Evolutionary conservation across 2,113 vertebrate genomes (phyloP), one percentile per base, ranked within the genome.

Genomic region (Mormyrus iriodes): DNA sequence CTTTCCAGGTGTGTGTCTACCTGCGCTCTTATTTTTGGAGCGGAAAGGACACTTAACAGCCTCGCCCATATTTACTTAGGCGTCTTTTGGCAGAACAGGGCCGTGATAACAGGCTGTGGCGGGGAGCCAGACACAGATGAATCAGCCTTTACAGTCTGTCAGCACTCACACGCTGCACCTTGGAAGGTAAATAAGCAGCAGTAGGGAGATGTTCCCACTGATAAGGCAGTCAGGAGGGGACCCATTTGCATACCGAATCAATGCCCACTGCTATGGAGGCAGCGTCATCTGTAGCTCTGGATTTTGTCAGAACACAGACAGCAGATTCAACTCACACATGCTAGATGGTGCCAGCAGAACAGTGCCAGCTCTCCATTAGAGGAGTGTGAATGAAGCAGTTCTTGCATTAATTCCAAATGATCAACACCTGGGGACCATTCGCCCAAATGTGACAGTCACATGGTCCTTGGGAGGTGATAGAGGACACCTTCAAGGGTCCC

Each of bases 121-220:
- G 21, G 85, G 91, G 90, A 83, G 89, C 55, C 88, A 79, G 82
- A 91, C 89, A 84, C 52, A 91, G 88, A 90, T 94, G 93, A 94
- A 94, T 94, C 92, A 93, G 89, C 49, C 86, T 90, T 87, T 90
- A 88, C 89, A 91, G 88, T 84, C 91, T 93, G 90, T 91, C 91
- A 91, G 88, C 89, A 91, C 86, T 91, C 91, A 92, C 89, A 90
- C 88, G 76, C 89, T 89, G 87, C 27, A 24, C 91, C 90, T 93
- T 94, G 93, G 92, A 94, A 91, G 91, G 93, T 90, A 93, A 94
- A 92, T 92, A 94, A 93, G 91, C 90, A 93, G 91, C 89, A 91
- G 90, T 82, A 91, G 93, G 92, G 90, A 93, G 94, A 94, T 94
- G 90, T 90, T 91, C 90, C 92, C 91, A 90, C 90, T 93, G 93